Base-by-base conservation (phyloP, 2,888 invertebrate species). In the Mythimna lalbum region DNA sequence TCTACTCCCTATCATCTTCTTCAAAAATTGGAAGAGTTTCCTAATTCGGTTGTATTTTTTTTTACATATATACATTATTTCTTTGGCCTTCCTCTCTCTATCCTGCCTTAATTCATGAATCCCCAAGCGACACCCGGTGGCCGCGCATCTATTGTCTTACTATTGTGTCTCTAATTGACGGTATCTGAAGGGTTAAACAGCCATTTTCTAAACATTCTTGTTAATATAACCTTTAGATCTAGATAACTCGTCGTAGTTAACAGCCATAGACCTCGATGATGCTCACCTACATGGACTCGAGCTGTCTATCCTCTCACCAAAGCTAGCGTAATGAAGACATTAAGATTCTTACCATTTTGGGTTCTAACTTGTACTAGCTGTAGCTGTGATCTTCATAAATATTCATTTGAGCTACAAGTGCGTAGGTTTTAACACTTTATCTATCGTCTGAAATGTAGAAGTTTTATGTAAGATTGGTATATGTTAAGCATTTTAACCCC, bases 241-340 rank as follows among this genome's bases (percentile, higher is more conserved):
- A 23, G 75, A 61, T 60, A 23, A 23, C 61, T 60, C 9, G n/a
- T 66, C 56, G 67, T 43, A 43, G 56, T 63, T 60, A 72, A 67
- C 43, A 62, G 23, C 31, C 43, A 63, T 39, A 73, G 73, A 77
- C 67, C 67, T 83, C 71, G 49, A 49, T 21, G 36, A n/a, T 27
- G 57, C 17, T 36, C 67, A 39, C 79, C 55, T 76, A 82, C 62
- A 76, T 27, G 81, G 77, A 55, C 36, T 27, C 47, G 57, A 27
- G 69, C 53, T 83, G 63, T 71, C 74, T 83, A 80, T 80, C 76
- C 73, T 88, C 86, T 85, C 81, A 72, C 85, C 76, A 85, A 85
- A 82, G 82, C 78, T 82, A 82, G 84, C 75, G 85, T 90, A 89
- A 93, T 93, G 91, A 91, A 92, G 92, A 90, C 91, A 92, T 93